Percentiles rank a stretch among this genome's conserved stretches.
phyloP scores from a whole-genome alignment of 2,797 vertebrate species.

The Mormyrops boulengeri region DNA sequence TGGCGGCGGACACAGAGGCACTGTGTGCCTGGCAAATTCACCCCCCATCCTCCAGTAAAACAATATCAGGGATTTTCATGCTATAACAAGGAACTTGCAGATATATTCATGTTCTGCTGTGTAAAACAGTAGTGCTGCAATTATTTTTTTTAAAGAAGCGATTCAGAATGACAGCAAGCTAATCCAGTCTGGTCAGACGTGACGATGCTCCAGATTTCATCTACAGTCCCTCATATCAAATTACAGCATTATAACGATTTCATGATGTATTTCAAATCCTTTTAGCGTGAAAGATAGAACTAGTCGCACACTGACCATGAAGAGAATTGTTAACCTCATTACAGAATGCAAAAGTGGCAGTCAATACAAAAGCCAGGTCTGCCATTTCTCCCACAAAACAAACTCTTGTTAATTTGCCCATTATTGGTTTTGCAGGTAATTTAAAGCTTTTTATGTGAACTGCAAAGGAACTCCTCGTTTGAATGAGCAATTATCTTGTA shows the following conservation, averaged over 20 bases:
- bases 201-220: background rate
- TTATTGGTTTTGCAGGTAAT: background rate
- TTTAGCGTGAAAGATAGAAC: background rate
- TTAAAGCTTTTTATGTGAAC: background rate
- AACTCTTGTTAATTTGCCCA: background rate
- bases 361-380: background rate
- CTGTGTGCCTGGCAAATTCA: background rate
- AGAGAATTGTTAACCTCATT: background rate
- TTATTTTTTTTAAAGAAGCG: background rate
- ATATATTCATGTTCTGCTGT: background rate
- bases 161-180: background rate
- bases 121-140: background rate
- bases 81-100: background rate
- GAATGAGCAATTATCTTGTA: background rate
- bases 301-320: background rate
- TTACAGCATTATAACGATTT: background rate
- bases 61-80: conserved; percentile 5
- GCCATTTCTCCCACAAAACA: background rate
- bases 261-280: background rate
- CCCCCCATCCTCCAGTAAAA: background rate
- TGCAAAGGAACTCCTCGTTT: background rate
- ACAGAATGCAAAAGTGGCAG: background rate
- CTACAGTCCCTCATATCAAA: background rate
- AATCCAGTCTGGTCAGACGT: background rate
- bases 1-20: background rate